Base-by-base conservation (phyloP, 2,113 vertebrate genomes). In the Charina bottae region DNA sequence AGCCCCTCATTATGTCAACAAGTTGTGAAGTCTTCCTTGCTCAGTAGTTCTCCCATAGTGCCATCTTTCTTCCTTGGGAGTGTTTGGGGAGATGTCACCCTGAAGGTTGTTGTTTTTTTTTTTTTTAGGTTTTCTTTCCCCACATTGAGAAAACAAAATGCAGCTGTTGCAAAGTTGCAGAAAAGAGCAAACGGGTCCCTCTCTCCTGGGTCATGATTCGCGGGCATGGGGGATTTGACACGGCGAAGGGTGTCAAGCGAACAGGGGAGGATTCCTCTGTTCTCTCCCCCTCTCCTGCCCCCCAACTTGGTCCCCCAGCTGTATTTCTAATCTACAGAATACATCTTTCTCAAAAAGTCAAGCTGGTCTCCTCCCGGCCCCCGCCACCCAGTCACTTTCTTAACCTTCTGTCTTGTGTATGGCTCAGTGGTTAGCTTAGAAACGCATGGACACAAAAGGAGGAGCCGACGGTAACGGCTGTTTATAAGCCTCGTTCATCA, bases 401-500 rank as follows among this genome's bases (percentile, higher is more conserved):
- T 98, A 98, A 98, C 98, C 98, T 98, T 97, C 98, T 98, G 97
- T 98, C 98, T 98, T 95, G 97, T 98, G 98, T 98, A 99, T 99
- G 99, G 98, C 99, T 99, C 98, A 99, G 98, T 99, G 99, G 98
- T 98, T 98, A 99, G 98, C 99, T 99, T 99, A 99, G 99, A 99
- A 98, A 98, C 98, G 98, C 98, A 95, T 97, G 97, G 94, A 97
- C 98, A 99, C 99, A 99, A 99, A 99, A 98, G 98, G 98, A 97
- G 97, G 98, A 19, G 98, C 98, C 99, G 98, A 98, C 99, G 99
- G 99, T 99, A 99, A 99, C 99, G 98, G 98, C 98, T 98, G 98
- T 99, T 99, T 99, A 99, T 99, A 99, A 99, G 98, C 98, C 98
- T 99, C 99, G 99, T 99, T 99, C 99, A 99, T 99, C 99, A 99